phyloP scores from a whole-genome alignment of 1,140 invertebrate genomes.

The Oncopodura yosiiana region DNA sequence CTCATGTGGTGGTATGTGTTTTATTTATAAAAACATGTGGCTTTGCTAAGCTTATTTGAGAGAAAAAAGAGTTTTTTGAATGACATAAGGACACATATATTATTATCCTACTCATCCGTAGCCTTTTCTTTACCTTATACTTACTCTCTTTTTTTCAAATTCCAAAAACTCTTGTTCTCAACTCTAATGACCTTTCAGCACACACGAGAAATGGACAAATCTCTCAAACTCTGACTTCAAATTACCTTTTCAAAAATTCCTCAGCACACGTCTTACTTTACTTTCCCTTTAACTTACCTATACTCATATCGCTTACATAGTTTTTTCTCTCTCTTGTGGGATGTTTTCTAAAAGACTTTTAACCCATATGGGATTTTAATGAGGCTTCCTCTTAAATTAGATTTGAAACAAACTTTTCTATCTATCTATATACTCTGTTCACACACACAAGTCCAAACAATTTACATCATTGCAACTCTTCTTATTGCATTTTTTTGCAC shows the following conservation, averaged over 20 bases:
- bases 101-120: constrained; percentile 5
- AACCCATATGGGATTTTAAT: constrained; percentile 17
- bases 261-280: not conserved
- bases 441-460: not conserved
- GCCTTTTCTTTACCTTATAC: too few relatives aligned
- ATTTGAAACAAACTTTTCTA: too few relatives aligned
- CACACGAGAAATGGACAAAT: constrained; percentile 21
- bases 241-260: constrained; percentile 17
- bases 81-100: too few relatives aligned
- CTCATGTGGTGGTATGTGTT: not conserved
- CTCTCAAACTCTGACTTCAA: constrained; percentile 24
- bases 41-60: not conserved
- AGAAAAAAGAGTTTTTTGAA: not conserved
- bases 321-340: not conserved
- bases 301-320: not conserved
- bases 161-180: constrained; percentile 17
- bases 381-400: constrained; percentile 11
- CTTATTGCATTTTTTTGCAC: too few relatives aligned
- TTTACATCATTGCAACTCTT: too few relatives aligned
- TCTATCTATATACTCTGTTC: constrained; percentile 1
- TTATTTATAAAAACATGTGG: not conserved
- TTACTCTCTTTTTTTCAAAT: constrained; percentile 7
- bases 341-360: not conserved
- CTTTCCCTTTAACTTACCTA: constrained; percentile 13
- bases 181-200: constrained; percentile 24